A percentile compares a stretch with the other conserved stretches of the same genome.
phyloP scores from a whole-genome alignment of 2,888 invertebrate species.

The Ischnus inquisitorius region DNA sequence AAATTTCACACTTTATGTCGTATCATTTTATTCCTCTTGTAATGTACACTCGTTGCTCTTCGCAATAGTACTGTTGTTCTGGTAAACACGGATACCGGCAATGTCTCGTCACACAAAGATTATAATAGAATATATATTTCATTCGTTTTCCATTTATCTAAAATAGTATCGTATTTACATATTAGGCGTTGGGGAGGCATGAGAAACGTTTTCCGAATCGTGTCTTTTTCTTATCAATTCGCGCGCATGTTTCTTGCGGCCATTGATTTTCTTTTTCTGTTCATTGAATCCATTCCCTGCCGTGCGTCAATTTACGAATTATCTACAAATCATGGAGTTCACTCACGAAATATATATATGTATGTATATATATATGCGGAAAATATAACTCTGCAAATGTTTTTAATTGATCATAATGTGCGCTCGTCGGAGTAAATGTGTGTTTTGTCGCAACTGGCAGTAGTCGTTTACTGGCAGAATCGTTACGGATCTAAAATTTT shows the following conservation, averaged over 20 bases:
- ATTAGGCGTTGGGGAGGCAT: conserved; percentile 44
- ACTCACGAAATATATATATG: conserved; percentile 26
- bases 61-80: conserved; percentile 8
- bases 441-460: conserved; percentile 25
- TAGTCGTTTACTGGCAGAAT: conserved; percentile 25
- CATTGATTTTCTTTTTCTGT: not conserved
- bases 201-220: conserved; percentile 20
- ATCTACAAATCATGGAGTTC: conserved; percentile 34
- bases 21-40: conserved; percentile 48
- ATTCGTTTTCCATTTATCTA: conserved; percentile 52
- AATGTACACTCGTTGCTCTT: conserved; percentile 51
- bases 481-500: not conserved
- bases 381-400: conserved; percentile 16
- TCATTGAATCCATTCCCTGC: conserved; percentile 5
- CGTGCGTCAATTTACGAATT: conserved; percentile 33
- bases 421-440: conserved; percentile 42
- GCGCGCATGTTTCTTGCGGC: not conserved
- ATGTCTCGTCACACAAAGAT: conserved; percentile 23
- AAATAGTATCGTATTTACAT: conserved; percentile 64
- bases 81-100: conserved; percentile 42
- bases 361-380: conserved; percentile 5
- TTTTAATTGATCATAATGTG: conserved; percentile 39
- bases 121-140: conserved; percentile 59
- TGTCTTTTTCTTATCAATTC: not conserved
- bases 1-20: conserved; percentile 6